Evolutionary conservation across 2,113 vertebrate species (phyloP), one percentile per base, ranked within the genome.

Genomic region (Oncorhynchus kisutch): DNA sequence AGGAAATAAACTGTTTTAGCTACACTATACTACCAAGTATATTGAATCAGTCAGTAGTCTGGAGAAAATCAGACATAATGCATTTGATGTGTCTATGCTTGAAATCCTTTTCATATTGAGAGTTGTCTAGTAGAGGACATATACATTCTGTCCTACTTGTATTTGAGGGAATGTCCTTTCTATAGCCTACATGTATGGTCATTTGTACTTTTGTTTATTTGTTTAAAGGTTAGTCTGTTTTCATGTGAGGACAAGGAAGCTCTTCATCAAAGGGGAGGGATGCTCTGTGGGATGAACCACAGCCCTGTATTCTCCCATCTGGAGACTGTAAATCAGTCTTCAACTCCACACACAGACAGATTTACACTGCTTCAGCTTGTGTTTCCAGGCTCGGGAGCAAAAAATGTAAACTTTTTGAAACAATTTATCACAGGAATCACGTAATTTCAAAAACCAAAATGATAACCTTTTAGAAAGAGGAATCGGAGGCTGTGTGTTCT

Each of bases 301-400:
- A 85, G 84, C 83, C 79, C 86, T 84, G 78, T 88, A 90, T 88
- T 88, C 87, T 87, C 75, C 86, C 92, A 93, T 91, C 91, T 94
- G 91, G 90, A 91, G 88, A 74, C 87, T 89, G 90, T 93, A 93
- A 94, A 94, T 93, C 91, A 92, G 78, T 84, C 89, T 87, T 93
- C 85, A 87, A 81, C 90, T 82, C 82, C 79, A 85, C 69, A 45
- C 39, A 72, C 27, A 14, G 90, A 88, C 90, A 92, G 92, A 94
- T 94, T 94, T 92, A 93, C 88, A 87, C 87, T 69, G 71, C 74
- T 14, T 80, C 24, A 88, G 89, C 87, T 91, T 90, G 89, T 84
- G 79, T 90, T 90, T 90, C 88, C 78, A 73, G 74, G 79, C 85
- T 90, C 85, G 86, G 85, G 88, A 85, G 88, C 86, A 90, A 84